These are phyloP conservation scores for Buathra laborator DNA, from an alignment of 2,888 invertebrate genomes.

Conservation along the genomic window DNA sequence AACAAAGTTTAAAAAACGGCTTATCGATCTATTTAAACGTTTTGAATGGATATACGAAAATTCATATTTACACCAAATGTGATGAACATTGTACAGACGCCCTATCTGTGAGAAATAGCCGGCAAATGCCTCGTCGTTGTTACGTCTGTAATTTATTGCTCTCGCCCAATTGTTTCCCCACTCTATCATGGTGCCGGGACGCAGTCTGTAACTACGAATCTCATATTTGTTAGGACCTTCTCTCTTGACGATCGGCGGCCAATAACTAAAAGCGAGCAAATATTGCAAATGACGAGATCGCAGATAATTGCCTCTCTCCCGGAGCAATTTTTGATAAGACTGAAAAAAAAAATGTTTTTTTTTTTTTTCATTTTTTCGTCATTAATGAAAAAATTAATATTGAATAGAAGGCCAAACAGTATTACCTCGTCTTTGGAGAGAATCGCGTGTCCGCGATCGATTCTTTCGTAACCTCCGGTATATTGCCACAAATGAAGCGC, in stretches of 20 bases:
- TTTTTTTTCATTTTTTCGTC: not conserved
- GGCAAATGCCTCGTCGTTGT: slow-evolving; percentile 98
- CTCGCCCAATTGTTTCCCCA: slow-evolving; percentile 99
- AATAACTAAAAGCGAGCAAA: slow-evolving; percentile 98
- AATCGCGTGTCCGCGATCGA: slow-evolving; percentile 91
- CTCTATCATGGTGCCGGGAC: slow-evolving; percentile 99
- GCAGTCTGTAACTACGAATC: slow-evolving; percentile 95
- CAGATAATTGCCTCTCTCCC: slow-evolving; percentile 92
- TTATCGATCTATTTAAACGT: slow-evolving; percentile 5
- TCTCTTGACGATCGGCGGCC: slow-evolving; percentile 94
- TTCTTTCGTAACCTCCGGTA: slow-evolving; percentile 95
- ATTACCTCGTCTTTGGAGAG: slow-evolving; percentile 89
- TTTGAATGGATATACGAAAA: not conserved
- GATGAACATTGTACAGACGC: slow-evolving; percentile 98
- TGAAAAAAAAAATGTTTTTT: slow-evolving; percentile 80
- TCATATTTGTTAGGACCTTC: slow-evolving; percentile 95
- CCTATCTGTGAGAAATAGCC: slow-evolving; percentile 99
- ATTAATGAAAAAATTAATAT: too few species aligned
- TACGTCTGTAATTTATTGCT: slow-evolving; percentile 95
- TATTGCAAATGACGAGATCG: slow-evolving; percentile 97
- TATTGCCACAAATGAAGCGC: slow-evolving; percentile 98
- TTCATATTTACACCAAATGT: slow-evolving; percentile 97
- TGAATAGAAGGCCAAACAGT: not conserved
- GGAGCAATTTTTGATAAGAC: slow-evolving; percentile 91
- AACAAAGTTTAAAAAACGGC: slow-evolving; percentile 32